These are phyloP conservation scores for Paramisgurnus dabryanus DNA, from an alignment of 2,113 vertebrate species.

Conservation along the genomic window DNA sequence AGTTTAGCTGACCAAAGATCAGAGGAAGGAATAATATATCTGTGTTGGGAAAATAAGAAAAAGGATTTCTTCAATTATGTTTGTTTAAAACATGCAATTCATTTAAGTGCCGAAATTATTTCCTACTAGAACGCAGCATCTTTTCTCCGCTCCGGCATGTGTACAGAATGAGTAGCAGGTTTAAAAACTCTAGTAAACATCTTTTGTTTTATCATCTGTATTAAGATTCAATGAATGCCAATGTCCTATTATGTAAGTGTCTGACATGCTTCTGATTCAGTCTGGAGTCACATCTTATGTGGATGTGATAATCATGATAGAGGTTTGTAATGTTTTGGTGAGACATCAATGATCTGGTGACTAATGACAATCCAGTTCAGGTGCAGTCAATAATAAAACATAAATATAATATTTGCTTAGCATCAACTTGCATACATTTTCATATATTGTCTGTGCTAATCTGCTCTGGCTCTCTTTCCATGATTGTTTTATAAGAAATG, in stretches of 20 bases:
- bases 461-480: constrained; percentile 81
- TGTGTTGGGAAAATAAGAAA: neutral
- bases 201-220: too few relatives aligned
- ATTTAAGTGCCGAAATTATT: too few relatives aligned
- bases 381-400: constrained; percentile 22
- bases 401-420: constrained; percentile 45
- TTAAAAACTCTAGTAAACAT: too few relatives aligned
- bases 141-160: too few relatives aligned
- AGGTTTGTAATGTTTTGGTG: neutral
- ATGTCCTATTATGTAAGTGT: too few relatives aligned
- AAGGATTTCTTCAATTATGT: neutral
- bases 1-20: neutral
- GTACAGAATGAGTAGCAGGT: too few relatives aligned
- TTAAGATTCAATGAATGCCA: too few relatives aligned
- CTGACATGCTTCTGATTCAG: too few relatives aligned
- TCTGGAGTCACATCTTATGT: too few relatives aligned
- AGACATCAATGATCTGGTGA: constrained; percentile 21
- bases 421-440: constrained; percentile 53
- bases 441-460: constrained; percentile 63
- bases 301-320: too few relatives aligned
- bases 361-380: constrained; percentile 17
- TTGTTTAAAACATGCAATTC: too few relatives aligned
- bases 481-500: constrained; percentile 64
- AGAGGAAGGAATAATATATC: neutral
- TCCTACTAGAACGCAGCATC: too few relatives aligned